phyloP scores from a whole-genome alignment of 2,888 invertebrate genomes.

The Ophion ellenae region DNA sequence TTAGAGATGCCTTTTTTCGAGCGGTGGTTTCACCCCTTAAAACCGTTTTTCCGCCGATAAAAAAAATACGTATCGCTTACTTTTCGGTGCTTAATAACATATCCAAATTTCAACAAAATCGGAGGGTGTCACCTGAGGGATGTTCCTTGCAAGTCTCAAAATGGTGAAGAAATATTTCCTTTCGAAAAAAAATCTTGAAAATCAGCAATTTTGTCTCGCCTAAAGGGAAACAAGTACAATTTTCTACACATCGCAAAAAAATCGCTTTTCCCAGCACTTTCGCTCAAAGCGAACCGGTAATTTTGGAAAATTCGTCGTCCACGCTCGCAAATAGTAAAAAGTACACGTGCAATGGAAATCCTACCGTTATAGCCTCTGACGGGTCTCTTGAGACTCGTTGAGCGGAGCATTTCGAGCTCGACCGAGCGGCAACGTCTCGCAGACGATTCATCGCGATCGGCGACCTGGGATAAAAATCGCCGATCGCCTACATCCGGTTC shows the following conservation, averaged over 20 bases:
- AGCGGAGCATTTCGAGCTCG: slow-evolving; percentile 63
- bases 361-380: slow-evolving; percentile 58
- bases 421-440: slow-evolving; percentile 77
- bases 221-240: background rate
- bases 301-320: background rate
- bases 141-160: too few species aligned
- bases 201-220: too few species aligned
- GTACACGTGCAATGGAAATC: background rate
- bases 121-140: too few species aligned
- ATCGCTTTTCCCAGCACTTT: background rate
- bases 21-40: too few species aligned
- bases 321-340: background rate
- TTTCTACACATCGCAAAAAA: background rate
- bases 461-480: slow-evolving; percentile 57
- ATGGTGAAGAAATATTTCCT: too few species aligned
- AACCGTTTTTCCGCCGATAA: too few species aligned
- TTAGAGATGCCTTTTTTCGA: too few species aligned
- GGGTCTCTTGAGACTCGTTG: slow-evolving; percentile 59
- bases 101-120: too few species aligned
- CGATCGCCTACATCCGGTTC: slow-evolving; percentile 54
- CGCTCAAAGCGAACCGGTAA: background rate
- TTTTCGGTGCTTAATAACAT: too few species aligned
- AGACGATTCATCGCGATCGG: background rate
- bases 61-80: too few species aligned
- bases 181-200: too few species aligned